Evolutionary conservation across 2,113 vertebrate genomes (phyloP), one percentile per base, ranked within the genome.

Genomic region (Elaphurus davidianus): DNA sequence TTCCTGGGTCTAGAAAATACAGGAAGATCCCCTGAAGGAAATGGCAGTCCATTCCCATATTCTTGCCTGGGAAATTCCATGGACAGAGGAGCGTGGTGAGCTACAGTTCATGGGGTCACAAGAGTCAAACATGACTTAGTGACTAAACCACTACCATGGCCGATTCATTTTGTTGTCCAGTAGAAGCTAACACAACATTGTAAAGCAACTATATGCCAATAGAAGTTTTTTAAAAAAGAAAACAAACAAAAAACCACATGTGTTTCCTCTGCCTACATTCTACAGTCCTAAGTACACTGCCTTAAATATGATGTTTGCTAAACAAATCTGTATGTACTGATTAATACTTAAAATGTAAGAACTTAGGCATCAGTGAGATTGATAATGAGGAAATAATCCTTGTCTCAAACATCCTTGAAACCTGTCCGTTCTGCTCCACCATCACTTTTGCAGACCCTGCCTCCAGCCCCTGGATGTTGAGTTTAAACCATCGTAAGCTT

Each of bases 401-500:
- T 92, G 27, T 87, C 33, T 94, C 76, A 78, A 93, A 14, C 7
- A 54, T 59, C n/a, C 19, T 91, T 27, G 92, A 71, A 82, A 0
- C 52, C 28, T 30, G 36, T 64, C 59, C 54, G 27, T 86, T 94
- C 79, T 85, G 25, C 62, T 90, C 13, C 55, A 55, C 7, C 33
- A 30, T 60, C 43, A 27, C 23, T 92, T 95, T 67, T 7, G 3
- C 17, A 28, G 6, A 47, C 14, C 19, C 71, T 43, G 14, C 60
- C 13, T 64, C 59, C 62, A 50, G 27, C 52, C 83, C 54, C 93
- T 45, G 2, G 84, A 57, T 96, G 21, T 93, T 55, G 10, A 90
- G 57, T 62, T 95, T 83, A 45, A 92, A n/a, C 16, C 74, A 28
- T 96, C 21, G 1, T 82, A 85, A 98, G 28, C 89, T 97, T 87